Percentiles rank a stretch among this genome's conserved stretches.
phyloP scores from a whole-genome alignment of 2,797 vertebrate species.

The Fringilla coelebs region DNA sequence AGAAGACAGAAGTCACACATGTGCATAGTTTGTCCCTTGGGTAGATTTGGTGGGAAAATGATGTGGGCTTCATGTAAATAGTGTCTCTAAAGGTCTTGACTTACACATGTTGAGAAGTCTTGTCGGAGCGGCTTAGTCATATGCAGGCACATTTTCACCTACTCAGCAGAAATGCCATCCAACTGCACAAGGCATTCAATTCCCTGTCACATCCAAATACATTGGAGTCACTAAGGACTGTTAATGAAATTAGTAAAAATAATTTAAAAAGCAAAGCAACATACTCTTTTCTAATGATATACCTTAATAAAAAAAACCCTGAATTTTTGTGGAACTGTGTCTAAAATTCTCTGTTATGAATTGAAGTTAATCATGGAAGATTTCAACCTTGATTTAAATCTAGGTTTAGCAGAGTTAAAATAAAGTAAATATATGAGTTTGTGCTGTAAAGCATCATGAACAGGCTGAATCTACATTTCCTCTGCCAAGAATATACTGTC shows the following conservation, averaged over 20 bases:
- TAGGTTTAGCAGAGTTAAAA: not conserved
- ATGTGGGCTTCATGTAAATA: not conserved
- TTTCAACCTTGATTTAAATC: not conserved
- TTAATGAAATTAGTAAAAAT: not conserved
- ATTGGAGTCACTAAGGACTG: not conserved
- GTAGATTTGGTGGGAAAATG: not conserved
- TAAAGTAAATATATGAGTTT: rapidly evolving
- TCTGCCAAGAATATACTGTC: not conserved
- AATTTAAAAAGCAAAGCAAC: not conserved
- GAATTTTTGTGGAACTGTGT: not conserved
- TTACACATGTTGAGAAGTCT: not conserved
- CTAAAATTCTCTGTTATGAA: not conserved
- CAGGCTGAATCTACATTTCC: not conserved
- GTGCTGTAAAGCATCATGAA: not conserved
- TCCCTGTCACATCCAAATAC: not conserved
- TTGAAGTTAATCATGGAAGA: not conserved
- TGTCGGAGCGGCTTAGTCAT: not conserved
- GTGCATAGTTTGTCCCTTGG: rapidly evolving
- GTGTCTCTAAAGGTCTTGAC: not conserved
- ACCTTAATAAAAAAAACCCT: rapidly evolving
- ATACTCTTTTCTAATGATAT: not conserved
- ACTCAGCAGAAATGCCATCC: not conserved
- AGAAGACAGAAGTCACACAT: rapidly evolving
- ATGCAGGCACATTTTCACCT: not conserved
- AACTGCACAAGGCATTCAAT: not conserved